Evolutionary conservation across 2,113 vertebrate species (phyloP).

Genomic region (Pyxicephalus adspersus): DNA sequence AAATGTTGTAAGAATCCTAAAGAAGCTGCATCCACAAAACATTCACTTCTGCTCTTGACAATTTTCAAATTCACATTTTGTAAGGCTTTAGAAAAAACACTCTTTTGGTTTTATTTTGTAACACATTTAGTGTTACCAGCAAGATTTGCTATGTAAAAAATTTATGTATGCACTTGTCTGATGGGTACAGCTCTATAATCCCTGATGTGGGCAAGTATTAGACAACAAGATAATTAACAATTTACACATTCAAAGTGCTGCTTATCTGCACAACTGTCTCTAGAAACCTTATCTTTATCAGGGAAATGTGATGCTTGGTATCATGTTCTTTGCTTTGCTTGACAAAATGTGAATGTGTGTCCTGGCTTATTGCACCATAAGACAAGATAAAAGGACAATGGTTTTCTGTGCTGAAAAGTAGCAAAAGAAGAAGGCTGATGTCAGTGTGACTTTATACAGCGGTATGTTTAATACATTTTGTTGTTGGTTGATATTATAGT

Average conservation of each 20-base stretch:
- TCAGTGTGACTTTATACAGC: no score
- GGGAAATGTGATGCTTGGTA: background rate
- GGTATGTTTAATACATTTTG: no score
- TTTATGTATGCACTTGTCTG: background rate
- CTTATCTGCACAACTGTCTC: conserved; percentile 21
- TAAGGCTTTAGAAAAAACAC: no score
- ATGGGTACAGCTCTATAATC: conserved; percentile 12
- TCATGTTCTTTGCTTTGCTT: conserved; percentile 12
- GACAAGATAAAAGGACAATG: conserved; percentile 9
- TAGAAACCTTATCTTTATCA: conserved; percentile 5
- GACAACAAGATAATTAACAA: conserved; percentile 34
- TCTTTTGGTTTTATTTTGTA: no score
- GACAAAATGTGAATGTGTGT: background rate
- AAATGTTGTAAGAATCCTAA: no score
- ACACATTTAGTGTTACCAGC: no score
- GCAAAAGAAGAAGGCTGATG: background rate
- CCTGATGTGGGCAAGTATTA: conserved; percentile 38
- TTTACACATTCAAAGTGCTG: conserved; percentile 15
- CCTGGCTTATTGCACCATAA: background rate
- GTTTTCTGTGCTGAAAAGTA: background rate
- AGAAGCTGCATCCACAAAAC: no score
- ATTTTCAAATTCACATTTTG: no score
- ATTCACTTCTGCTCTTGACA: no score
- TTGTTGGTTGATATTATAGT: no score
- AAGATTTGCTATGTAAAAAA: background rate